Evolutionary conservation across 2,888 invertebrate species (phyloP), one percentile per base, ranked within the genome.

Genomic region (Peribatodes rhomboidaria): DNA sequence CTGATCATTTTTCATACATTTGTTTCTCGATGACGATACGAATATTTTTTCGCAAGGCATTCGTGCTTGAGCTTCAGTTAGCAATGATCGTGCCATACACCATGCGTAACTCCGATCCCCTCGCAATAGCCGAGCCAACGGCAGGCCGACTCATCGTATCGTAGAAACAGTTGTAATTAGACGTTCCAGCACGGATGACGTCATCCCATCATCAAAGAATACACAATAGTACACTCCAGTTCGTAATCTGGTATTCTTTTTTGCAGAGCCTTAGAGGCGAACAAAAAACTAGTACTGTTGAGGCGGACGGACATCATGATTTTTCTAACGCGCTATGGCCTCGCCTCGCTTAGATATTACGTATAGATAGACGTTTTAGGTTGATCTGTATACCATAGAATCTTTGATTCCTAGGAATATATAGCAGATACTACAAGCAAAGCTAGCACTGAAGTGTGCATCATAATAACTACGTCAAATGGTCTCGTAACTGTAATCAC

Each of bases 131-230:
- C 3, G 16, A n/a, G 10, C 49, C 27, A 66, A 65, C 65, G 44
- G 39, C 62, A 37, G 41, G 35, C 22, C 49, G 8, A 68, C 44
- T 65, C 68, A 65, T 63, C 62, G 68, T 44, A 67, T 53, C 68
- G 68, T 67, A 68, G 65, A 58, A 56, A 58, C 44, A 55, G 58
- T 63, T 61, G 53, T 63, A 67, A 71, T 69, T 69, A 55, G 58
- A 47, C 44, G 61, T 53, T 44, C 56, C 14, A 46, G n/a, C 16
- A 37, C n/a, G 44, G 47, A 13, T 66, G 71, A 69, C 69, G 71
- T 71, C 71, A 69, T 57, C n/a, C 9, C 6, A 6, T 44, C 41
- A 22, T 50, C 52, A 58, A 46, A 53, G 44, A 47, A 44, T 47
- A 53, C 52, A 52, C 18, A 14, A 39, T 47, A 53, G 18, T 47